Evolutionary conservation across 1,140 invertebrate species (phyloP), one percentile per base, ranked within the genome.

Genomic region (Adoxophyes honmai): DNA sequence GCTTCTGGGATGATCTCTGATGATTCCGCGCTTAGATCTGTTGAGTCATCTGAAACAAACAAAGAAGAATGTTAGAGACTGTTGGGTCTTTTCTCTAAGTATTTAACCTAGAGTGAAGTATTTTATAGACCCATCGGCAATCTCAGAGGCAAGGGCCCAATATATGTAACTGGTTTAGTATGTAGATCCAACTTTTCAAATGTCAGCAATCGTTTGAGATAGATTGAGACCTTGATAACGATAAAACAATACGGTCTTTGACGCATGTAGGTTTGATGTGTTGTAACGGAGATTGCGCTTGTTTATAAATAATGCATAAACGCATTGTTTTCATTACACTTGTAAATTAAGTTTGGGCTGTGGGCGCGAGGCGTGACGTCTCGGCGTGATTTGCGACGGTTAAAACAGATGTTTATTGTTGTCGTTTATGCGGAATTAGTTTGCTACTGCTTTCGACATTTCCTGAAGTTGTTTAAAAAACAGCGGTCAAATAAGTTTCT

Each of bases 1-100:
- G 75, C 65, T 73, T 86, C 79, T 73, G 82, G 62, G 72, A 81
- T 73, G 66, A 86, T 80, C 74, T 88, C 86, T 72, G 86, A 88
- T 18, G 86, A 85, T 58, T 88, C 86, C 53, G 86, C 83, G 56
- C 58, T 78, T 0, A 85, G 78, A 58, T 86, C 85, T 60, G 54
- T 66, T 54, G 62, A 68, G 39, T 75, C 75, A 79, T 86, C 86
- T 88, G 79, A 44, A 86, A 88, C 66, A 73, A 74, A 59, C 4
- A 39, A 54, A 57, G 60, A 15, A 28, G 35, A 48, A 59, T 35
- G 11, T 34, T 13, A 52, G 48, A 13, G n/a, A 15, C 28, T 21
- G 13, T 52, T 52, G 33, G n/a, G n/a, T n/a, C n/a, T n/a, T n/a
- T n/a, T n/a, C n/a, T n/a, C n/a, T n/a, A n/a, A n/a, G n/a, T n/a